Percentiles rank a stretch among this genome's conserved stretches.
These are phyloP conservation scores for Lophius piscatorius DNA, from an alignment of 2,113 vertebrate species.

Conservation along the genomic window DNA sequence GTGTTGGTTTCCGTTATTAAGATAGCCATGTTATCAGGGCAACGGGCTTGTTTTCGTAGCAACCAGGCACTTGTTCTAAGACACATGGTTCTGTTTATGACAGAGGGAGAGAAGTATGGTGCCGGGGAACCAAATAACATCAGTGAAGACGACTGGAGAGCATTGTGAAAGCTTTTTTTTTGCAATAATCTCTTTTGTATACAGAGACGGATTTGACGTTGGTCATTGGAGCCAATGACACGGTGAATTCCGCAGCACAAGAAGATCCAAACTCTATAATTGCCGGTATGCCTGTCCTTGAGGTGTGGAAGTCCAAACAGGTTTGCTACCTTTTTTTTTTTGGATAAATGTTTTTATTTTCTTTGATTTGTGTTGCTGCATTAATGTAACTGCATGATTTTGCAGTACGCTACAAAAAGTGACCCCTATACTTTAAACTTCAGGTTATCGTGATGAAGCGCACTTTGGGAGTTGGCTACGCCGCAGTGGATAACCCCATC, in stretches of 20 bases:
- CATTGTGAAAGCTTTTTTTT: background rate
- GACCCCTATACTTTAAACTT: background rate
- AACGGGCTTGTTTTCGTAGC: conserved; percentile 64
- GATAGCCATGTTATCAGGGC: conserved; percentile 61
- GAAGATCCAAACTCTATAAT: conserved; percentile 98
- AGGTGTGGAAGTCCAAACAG: conserved; percentile 99
- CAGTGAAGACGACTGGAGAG: conserved; percentile 1
- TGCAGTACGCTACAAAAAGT: background rate
- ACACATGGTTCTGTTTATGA: conserved; percentile 82
- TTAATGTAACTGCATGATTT: background rate
- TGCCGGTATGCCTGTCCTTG: conserved; percentile 97
- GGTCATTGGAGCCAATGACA: conserved; percentile 98
- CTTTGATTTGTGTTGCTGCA: background rate
- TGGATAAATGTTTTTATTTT: background rate
- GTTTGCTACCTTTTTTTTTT: conserved; percentile 55
- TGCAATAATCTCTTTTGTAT: conserved; percentile 12
- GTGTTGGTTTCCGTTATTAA: conserved; percentile 56
- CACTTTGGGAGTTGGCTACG: conserved; percentile 83
- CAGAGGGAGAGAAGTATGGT: conserved; percentile 50
- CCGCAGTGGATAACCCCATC: conserved; percentile 85
- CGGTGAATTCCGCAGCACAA: conserved; percentile 96
- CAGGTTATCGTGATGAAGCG: conserved; percentile 87
- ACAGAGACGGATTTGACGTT: conserved; percentile 93
- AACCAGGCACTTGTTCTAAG: conserved; percentile 64
- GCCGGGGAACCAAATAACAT: conserved; percentile 29